A percentile compares a stretch with the other conserved stretches of the same genome.
Evolutionary conservation across 2,888 invertebrate genomes (phyloP).

Genomic region (Apoderus coryli): DNA sequence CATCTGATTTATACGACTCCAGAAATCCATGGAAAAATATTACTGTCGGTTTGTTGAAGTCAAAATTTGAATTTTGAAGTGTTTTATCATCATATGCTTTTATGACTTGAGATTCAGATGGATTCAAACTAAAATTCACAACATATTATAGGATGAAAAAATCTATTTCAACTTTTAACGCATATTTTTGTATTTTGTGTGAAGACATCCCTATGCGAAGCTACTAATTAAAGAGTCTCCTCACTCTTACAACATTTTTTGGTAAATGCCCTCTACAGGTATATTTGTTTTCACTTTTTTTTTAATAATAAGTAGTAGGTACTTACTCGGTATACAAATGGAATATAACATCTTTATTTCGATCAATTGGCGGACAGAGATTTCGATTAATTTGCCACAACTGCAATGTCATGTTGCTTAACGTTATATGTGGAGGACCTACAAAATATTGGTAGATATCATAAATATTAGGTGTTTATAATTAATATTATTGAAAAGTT

Average conservation of each 20-base stretch:
- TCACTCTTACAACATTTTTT: too few species aligned
- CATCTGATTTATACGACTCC: slow-evolving; percentile 37
- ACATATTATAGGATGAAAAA: too few species aligned
- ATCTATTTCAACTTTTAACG: too few species aligned
- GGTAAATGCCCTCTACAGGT: too few species aligned
- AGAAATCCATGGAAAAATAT: slow-evolving; percentile 44
- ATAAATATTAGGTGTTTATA: too few species aligned
- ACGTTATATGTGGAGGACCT: slow-evolving; percentile 14
- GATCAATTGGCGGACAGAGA: slow-evolving; percentile 27
- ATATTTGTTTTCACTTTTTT: too few species aligned
- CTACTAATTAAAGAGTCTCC: too few species aligned
- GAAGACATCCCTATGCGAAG: too few species aligned
- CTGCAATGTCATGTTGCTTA: slow-evolving; percentile 14
- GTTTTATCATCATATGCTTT: slow-evolving; percentile 33
- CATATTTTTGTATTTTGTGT: too few species aligned
- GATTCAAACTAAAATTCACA: slow-evolving; percentile 23
- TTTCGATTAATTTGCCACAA: slow-evolving; percentile 14
- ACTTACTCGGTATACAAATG: slow-evolving; percentile 36
- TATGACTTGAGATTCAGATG: slow-evolving; percentile 25
- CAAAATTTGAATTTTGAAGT: slow-evolving; percentile 36
- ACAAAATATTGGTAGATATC: too few species aligned
- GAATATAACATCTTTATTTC: slow-evolving; percentile 33
- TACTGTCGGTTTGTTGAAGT: slow-evolving; percentile 37
- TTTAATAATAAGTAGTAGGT: too few species aligned
- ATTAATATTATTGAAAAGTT: slow-evolving; percentile 3